Evolutionary conservation across 2,113 vertebrate genomes (phyloP).

Genomic region (Sphyrna mokarran): DNA sequence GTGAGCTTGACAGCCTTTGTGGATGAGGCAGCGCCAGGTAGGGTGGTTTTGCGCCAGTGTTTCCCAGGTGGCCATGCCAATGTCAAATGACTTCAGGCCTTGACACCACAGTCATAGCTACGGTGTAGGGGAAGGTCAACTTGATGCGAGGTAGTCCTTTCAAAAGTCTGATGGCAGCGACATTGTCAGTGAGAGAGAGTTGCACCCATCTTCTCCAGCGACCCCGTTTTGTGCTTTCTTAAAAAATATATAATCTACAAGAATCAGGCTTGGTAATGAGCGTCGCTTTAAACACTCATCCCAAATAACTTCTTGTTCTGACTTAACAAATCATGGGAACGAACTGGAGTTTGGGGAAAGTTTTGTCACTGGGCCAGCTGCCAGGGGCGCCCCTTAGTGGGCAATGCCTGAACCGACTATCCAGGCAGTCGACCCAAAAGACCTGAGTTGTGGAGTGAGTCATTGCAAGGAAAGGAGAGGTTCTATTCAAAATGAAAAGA

Average conservation of each 20-base stretch:
- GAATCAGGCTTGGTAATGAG: background rate
- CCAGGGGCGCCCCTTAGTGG: background rate
- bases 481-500: background rate
- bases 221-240: background rate
- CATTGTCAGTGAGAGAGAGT: background rate
- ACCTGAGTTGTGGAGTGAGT: background rate
- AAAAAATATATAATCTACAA: background rate
- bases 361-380: background rate
- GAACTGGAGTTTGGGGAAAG: background rate
- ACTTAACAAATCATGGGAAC: background rate
- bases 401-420: background rate
- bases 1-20: too few relatives aligned
- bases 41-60: too few relatives aligned
- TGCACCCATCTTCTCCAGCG: background rate
- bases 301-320: background rate
- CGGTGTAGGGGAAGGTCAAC: too few relatives aligned
- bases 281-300: background rate
- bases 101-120: too few relatives aligned
- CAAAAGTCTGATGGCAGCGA: too few relatives aligned
- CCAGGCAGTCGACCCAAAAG: background rate
- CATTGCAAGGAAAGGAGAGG: background rate
- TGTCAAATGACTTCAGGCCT: too few relatives aligned
- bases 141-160: too few relatives aligned
- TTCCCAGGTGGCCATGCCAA: too few relatives aligned
- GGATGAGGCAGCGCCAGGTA: too few relatives aligned